Evolutionary conservation across 1,140 invertebrate genomes (phyloP).

Genomic region (Bombus difficillimus): DNA sequence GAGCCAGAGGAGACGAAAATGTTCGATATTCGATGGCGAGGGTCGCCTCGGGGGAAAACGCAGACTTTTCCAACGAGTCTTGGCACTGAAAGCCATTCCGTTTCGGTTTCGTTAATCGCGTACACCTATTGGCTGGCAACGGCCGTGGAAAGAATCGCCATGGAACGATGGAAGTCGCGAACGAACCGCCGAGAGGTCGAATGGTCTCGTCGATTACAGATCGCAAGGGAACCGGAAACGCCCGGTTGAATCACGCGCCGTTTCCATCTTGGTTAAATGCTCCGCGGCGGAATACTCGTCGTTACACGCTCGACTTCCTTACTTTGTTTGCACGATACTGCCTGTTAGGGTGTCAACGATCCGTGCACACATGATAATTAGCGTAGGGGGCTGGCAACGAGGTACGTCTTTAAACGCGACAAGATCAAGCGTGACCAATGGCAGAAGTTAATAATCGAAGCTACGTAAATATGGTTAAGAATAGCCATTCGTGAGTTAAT

Average conservation of each 20-base stretch:
- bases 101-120: slow-evolving; percentile 42
- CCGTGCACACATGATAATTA: slow-evolving; percentile 61
- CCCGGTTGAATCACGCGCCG: slow-evolving; percentile 44
- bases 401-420: neutral
- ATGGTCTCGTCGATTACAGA: slow-evolving; percentile 46
- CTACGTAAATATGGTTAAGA: neutral
- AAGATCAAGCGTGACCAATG: slow-evolving; percentile 29
- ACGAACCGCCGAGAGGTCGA: slow-evolving; percentile 20
- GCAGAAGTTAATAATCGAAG: neutral
- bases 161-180: slow-evolving; percentile 2
- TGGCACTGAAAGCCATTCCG: slow-evolving; percentile 10
- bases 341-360: slow-evolving; percentile 56
- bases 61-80: slow-evolving; percentile 21
- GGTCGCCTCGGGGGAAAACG: neutral
- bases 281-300: slow-evolving; percentile 43
- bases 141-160: slow-evolving; percentile 30
- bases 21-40: slow-evolving; percentile 14
- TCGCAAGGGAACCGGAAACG: slow-evolving; percentile 67
- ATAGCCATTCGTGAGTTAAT: neutral
- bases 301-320: slow-evolving; percentile 65
- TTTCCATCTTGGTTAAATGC: slow-evolving; percentile 18
- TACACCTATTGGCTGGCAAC: slow-evolving; percentile 2
- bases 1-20: neutral
- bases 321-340: slow-evolving; percentile 62
- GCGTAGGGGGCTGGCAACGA: neutral